phyloP scores from a whole-genome alignment of 53 echinoderm and acorn worm genomes.

The Pentamera pediparva region DNA sequence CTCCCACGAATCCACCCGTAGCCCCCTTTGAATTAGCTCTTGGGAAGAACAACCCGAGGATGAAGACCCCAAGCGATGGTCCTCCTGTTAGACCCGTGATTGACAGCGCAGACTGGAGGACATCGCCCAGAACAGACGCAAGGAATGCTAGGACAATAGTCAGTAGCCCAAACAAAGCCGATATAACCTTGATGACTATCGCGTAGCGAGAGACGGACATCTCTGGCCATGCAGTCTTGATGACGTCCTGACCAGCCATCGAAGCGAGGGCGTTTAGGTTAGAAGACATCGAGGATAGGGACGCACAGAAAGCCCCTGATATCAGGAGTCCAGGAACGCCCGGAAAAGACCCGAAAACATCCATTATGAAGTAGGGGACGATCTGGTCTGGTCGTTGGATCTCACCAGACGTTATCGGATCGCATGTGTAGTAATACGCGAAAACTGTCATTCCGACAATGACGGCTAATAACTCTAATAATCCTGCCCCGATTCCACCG shows the following conservation, averaged over 20 bases:
- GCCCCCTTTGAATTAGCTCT: slow-evolving; percentile 60
- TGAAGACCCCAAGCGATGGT: slow-evolving; percentile 1
- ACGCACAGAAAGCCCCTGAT: slow-evolving; percentile 23
- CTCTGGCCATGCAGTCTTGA: slow-evolving; percentile 7
- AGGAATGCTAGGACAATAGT: slow-evolving; percentile 9
- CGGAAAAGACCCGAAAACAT: neutral
- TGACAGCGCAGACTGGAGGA: neutral
- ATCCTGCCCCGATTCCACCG: neutral
- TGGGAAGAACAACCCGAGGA: neutral
- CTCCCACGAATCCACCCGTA: slow-evolving; percentile 44
- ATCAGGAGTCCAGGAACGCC: slow-evolving; percentile 13
- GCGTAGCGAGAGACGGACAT: neutral
- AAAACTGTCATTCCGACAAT: slow-evolving; percentile 7
- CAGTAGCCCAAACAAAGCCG: neutral
- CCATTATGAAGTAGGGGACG: slow-evolving; percentile 26
- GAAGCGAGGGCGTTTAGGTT: slow-evolving; percentile 11
- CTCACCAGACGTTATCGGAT: slow-evolving; percentile 2
- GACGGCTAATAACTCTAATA: slow-evolving; percentile 3
- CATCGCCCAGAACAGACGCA: slow-evolving; percentile 14
- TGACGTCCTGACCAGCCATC: slow-evolving; percentile 9
- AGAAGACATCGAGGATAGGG: slow-evolving; percentile 30
- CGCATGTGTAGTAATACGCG: slow-evolving; percentile 15
- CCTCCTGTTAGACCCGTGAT: slow-evolving; percentile 12
- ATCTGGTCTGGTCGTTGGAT: slow-evolving; percentile 9
- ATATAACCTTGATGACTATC: neutral